Evolutionary conservation across 2,797 vertebrate genomes (phyloP).

Genomic region (Sternotherus odoratus): DNA sequence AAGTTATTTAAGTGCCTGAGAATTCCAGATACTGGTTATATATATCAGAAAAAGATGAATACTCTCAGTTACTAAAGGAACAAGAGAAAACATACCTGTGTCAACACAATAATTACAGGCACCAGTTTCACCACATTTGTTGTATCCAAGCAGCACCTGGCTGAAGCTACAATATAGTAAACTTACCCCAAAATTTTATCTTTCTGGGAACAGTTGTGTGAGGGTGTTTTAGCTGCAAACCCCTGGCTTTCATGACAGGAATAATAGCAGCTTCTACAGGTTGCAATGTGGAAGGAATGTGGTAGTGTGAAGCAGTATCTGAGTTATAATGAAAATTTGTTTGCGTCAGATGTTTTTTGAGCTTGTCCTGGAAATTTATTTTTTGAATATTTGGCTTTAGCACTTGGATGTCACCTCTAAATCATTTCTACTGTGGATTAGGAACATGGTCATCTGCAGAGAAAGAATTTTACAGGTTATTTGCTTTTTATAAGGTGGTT

Average conservation of each 20-base stretch:
- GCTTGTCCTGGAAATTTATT: neutral
- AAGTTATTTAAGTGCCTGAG: neutral
- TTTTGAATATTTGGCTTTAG: neutral
- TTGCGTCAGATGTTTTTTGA: neutral
- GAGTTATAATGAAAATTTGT: neutral
- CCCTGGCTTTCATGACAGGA: neutral
- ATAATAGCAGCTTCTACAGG: neutral
- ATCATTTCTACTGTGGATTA: neutral
- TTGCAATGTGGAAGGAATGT: neutral
- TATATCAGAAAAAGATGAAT: neutral
- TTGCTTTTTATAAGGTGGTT: neutral
- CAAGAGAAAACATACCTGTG: neutral
- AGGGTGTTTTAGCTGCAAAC: neutral
- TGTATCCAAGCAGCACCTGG: neutral
- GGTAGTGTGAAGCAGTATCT: neutral
- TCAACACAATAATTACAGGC: neutral
- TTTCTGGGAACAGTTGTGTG: neutral
- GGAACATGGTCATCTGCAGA: neutral
- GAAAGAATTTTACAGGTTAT: neutral
- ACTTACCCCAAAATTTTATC: neutral
- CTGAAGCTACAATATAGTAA: neutral
- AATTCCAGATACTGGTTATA: neutral
- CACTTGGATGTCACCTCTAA: neutral
- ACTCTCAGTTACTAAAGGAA: neutral
- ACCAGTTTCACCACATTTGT: neutral